Conservation (phyloP, 2,113 vertebrate genomes). For the Corythaixoides concolor region DNA sequence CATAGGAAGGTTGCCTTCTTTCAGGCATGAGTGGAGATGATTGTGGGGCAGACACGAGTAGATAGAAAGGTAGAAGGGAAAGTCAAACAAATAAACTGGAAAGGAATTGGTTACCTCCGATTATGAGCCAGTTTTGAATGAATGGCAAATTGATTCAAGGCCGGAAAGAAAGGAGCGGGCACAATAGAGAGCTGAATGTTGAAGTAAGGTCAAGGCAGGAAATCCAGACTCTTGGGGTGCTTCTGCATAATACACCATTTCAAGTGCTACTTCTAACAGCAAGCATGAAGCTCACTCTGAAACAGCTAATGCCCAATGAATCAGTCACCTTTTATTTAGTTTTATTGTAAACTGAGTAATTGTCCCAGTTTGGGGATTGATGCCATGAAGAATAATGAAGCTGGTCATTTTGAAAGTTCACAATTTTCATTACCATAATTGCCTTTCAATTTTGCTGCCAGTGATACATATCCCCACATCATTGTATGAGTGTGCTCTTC, state of each 20-base stretch:
- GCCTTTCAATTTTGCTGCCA: constrained; percentile 36
- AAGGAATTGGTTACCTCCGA: neutral
- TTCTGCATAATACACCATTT: neutral
- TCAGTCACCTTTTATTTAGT: constrained; percentile 25
- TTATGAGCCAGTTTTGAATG: neutral
- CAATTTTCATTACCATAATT: constrained; percentile 44
- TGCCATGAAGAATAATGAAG: constrained; percentile 11
- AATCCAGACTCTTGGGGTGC: neutral
- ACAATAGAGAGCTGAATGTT: neutral
- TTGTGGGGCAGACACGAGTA: rapidly evolving
- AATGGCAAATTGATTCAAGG: neutral
- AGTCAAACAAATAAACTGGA: neutral
- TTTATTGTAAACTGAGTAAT: constrained; percentile 46
- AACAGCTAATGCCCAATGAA: constrained; percentile 6
- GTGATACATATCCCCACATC: constrained; percentile 15
- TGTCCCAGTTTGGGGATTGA: constrained; percentile 14
- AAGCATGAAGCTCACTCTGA: neutral
- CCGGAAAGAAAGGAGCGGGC: neutral
- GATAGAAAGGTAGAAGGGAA: neutral
- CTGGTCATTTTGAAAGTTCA: constrained; percentile 43
- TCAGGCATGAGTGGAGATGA: neutral
- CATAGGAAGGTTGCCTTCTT: neutral
- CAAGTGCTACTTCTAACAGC: neutral
- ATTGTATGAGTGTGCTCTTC: constrained; percentile 5
- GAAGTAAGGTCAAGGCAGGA: neutral